Evolutionary conservation across 2,113 vertebrate genomes (phyloP), one percentile per base, ranked within the genome.

Genomic region (Pteropus alecto): DNA sequence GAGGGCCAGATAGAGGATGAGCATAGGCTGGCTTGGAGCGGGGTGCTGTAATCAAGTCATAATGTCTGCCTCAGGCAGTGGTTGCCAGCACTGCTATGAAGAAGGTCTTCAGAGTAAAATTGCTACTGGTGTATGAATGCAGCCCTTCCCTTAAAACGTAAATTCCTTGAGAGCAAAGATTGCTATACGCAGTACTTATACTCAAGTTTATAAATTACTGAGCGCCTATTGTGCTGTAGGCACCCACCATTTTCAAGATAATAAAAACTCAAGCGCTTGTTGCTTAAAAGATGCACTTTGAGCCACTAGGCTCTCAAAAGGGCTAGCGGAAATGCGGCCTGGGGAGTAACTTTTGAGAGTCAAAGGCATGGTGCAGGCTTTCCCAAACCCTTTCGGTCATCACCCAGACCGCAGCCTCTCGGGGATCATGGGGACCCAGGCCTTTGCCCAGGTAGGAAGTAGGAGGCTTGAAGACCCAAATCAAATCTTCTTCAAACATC

Each of bases 181-280:
- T 43, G 46, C 38, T 41, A 4, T 0, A 11, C 5, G 7, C 0
- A 4, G 4, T 2, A 33, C 74, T 51, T 3, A 9, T 38, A 14
- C 30, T 5, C 48, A 33, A 28, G 51, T 41, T 46, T 14, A 1
- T 8, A 41, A 18, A n/a, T 19, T 4, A 10, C 61, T 8, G 14
- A 22, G 38, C 24, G 61, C 7, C 87, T 51, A 12, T 48, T 30
- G 4, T 28, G 70, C 68, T 41, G 46, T 4, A 3, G 13, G 38
- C 7, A 16, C 58, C 65, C 33, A 4, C 6, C 18, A 3, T 33
- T 68, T 71, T 89, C 41, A 67, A n/a, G 21, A 78, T 38, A 74
- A 77, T 48, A 9, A 82, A 81, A 87, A 81, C 12, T 0, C 12
- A 5, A 81, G 28, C 33, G 4, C 41, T 65, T 60, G 35, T 26